phyloP scores from a whole-genome alignment of 2,888 invertebrate genomes.

The Autographa pulchrina region DNA sequence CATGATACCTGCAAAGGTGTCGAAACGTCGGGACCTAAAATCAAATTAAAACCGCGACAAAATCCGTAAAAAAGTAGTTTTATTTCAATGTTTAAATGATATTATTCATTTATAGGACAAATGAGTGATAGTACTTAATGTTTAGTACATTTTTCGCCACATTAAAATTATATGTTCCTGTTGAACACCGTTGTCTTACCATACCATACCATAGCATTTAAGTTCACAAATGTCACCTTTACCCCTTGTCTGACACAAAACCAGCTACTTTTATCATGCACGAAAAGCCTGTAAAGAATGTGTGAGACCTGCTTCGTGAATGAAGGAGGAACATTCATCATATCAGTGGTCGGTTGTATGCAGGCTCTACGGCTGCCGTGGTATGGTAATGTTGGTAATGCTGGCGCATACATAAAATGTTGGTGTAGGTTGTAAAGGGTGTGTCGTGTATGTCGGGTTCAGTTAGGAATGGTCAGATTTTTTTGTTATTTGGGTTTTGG shows the following conservation, averaged over 20 bases:
- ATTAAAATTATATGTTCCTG: too few species aligned
- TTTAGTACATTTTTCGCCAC: too few species aligned
- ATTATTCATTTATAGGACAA: too few species aligned
- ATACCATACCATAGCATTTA: too few species aligned
- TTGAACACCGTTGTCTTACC: too few species aligned
- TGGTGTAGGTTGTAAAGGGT: background rate
- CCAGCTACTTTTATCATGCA: background rate
- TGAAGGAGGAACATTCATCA: conserved; percentile 1
- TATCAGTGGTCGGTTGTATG: background rate
- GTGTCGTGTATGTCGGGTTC: background rate
- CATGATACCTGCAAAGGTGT: too few species aligned
- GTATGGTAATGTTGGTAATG: background rate
- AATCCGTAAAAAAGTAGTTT: too few species aligned
- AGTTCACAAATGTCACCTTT: background rate
- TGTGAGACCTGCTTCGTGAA: background rate
- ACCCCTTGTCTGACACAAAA: background rate
- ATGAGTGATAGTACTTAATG: too few species aligned
- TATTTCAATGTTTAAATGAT: too few species aligned
- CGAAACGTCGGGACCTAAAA: too few species aligned
- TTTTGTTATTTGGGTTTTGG: background rate
- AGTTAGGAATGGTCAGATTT: background rate
- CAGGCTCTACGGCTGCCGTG: background rate
- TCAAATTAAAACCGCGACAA: too few species aligned
- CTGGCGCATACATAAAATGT: background rate
- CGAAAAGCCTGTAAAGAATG: background rate